Evolutionary conservation across 2,888 invertebrate genomes (phyloP).

Genomic region (Aphodius sticticus): DNA sequence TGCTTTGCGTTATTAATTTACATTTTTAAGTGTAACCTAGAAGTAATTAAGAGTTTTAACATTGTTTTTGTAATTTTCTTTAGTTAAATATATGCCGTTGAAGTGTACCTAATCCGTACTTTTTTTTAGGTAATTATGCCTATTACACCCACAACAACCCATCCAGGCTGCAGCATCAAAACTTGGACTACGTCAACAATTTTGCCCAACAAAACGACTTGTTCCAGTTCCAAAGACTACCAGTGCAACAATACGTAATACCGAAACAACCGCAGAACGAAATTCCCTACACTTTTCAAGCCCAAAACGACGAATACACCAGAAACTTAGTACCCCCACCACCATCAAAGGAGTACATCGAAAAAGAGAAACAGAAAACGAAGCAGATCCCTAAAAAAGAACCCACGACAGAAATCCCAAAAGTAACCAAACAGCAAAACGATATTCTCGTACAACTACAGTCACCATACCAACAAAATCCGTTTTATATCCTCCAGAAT

Average conservation of each 20-base stretch:
- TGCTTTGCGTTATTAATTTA: no score
- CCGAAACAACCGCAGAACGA: conserved; percentile 49
- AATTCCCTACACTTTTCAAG: conserved; percentile 48
- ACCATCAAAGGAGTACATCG: conserved; percentile 53
- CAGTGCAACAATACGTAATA: conserved; percentile 50
- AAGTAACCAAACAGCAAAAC: conserved; percentile 31
- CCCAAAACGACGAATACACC: conserved; percentile 57
- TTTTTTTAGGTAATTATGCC: conserved; percentile 34
- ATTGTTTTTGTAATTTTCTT: no score
- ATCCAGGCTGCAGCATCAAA: conserved; percentile 54
- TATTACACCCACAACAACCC: conserved; percentile 55
- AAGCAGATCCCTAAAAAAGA: conserved; percentile 44
- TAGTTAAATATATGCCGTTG: no score
- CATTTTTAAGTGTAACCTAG: no score
- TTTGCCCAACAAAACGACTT: conserved; percentile 53
- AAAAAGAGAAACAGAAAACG: conserved; percentile 40
- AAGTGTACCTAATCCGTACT: neutral
- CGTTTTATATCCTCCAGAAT: conserved; percentile 28
- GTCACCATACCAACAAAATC: conserved; percentile 41
- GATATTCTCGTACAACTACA: conserved; percentile 48
- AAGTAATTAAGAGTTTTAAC: no score
- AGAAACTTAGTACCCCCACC: conserved; percentile 63
- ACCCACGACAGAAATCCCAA: conserved; percentile 40
- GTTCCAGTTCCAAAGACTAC: conserved; percentile 59
- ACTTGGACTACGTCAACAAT: conserved; percentile 51